Evolutionary conservation across 2,888 invertebrate genomes (phyloP).

Genomic region (Pyralis farinalis): DNA sequence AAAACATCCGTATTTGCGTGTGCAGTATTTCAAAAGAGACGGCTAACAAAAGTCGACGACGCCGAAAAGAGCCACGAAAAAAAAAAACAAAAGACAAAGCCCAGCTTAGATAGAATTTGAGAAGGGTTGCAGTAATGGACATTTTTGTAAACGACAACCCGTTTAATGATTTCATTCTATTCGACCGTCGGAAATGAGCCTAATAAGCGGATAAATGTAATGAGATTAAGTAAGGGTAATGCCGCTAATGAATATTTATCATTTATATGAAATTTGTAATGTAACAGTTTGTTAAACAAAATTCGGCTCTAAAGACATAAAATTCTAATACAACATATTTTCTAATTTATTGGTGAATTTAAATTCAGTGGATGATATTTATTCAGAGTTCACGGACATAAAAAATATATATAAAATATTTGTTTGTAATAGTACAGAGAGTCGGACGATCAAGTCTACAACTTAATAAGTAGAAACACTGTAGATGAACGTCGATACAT

Average conservation of each 20-base stretch:
- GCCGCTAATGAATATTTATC: slow-evolving; percentile 10
- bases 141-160: slow-evolving; percentile 52
- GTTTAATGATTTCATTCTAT: slow-evolving; percentile 42
- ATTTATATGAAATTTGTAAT: not conserved
- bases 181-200: slow-evolving; percentile 24
- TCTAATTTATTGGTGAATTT: too few species aligned
- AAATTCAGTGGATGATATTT: too few species aligned
- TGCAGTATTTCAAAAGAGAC: slow-evolving; percentile 18
- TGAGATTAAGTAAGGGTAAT: slow-evolving; percentile 21
- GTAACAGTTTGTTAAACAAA: not conserved
- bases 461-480: too few species aligned
- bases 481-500: too few species aligned
- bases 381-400: too few species aligned
- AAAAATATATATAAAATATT: too few species aligned
- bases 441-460: too few species aligned
- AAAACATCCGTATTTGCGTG: slow-evolving; percentile 14
- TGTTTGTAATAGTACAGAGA: too few species aligned
- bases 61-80: slow-evolving; percentile 27
- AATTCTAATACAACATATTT: too few species aligned
- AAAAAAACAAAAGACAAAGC: slow-evolving; percentile 38
- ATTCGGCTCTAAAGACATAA: too few species aligned
- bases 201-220: slow-evolving; percentile 25
- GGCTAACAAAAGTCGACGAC: slow-evolving; percentile 22
- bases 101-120: slow-evolving; percentile 50
- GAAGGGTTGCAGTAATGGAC: slow-evolving; percentile 53